Evolutionary conservation across 2,888 invertebrate species (phyloP), one percentile per base, ranked within the genome.

Genomic region (Gerosis bhagava): DNA sequence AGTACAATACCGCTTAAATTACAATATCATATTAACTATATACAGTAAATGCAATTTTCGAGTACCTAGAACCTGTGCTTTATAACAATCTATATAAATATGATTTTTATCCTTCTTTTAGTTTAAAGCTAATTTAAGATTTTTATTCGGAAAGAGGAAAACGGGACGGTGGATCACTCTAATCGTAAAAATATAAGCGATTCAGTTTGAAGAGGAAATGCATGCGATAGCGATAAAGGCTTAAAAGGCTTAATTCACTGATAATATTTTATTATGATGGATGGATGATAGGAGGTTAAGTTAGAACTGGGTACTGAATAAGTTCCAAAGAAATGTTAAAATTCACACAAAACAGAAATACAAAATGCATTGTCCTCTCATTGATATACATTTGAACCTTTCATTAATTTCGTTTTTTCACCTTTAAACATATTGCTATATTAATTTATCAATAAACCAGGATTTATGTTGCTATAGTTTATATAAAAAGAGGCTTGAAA

Each of bases 71-170:
- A 83, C 87, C 86, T 86, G 87, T 88, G 87, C 87, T 83, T 83
- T 67, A 75, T 86, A 87, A 88, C 87, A 84, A 83, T 86, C 83
- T 87, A 87, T 86, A 81, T 86, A 84, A 82, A 83, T 83, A 84
- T 79, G 76, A 79, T 76, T 76, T 69, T 72, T 72, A 67, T 73
- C 53, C 71, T 62, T n/a, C n/a, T 73, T 68, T 73, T 70, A 73
- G 59, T 70, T 84, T 84, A 84, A 84, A 84, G 82, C 86, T 86
- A 87, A 76, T 77, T 76, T 70, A 77, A 83, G 71, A 68, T 63
- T 50, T 73, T 74, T 70, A 72, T 74, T 72, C 75, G 80, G 83
- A 82, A 76, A 86, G 83, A 83, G 79, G 83, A 82, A 83, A 83
- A 77, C 70, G 88, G 88, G 88, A 88, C 88, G 87, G 88, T 83